These are phyloP conservation scores for Gadopsis marmoratus DNA, from an alignment of 2,797 vertebrate species.

Conservation along the genomic window DNA sequence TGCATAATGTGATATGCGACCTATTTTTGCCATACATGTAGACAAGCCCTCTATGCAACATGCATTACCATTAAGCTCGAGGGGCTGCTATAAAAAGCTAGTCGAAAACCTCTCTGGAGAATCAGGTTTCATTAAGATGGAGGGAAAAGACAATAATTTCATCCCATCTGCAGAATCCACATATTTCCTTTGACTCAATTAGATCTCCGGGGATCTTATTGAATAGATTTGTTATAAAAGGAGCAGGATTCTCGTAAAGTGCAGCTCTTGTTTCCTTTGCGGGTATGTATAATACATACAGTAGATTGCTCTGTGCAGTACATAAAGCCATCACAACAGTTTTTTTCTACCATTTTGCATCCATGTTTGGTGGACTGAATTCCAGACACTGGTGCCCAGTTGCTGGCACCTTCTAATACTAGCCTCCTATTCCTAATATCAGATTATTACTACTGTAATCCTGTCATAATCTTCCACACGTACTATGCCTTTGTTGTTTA, in stretches of 20 bases:
- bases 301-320: conserved; percentile 14
- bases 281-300: conserved; percentile 18
- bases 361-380: conserved; percentile 32
- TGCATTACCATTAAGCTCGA: conserved; percentile 66
- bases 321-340: conserved; percentile 15
- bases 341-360: conserved; percentile 28
- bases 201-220: conserved; percentile 58
- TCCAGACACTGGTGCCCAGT: conserved; percentile 37
- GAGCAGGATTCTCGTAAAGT: conserved; percentile 42
- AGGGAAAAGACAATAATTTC: conserved; percentile 66
- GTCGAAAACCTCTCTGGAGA: conserved; percentile 72
- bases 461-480: conserved; percentile 83
- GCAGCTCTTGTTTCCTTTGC: conserved; percentile 28
- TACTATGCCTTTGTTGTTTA: conserved; percentile 81
- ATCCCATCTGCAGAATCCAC: conserved; percentile 63
- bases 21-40: conserved; percentile 74
- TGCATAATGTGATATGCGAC: conserved; percentile 75
- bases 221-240: conserved; percentile 59
- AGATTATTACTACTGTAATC: conserved; percentile 80
- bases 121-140: conserved; percentile 73
- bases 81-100: conserved; percentile 72
- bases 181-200: conserved; percentile 66
- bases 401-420: conserved; percentile 64
- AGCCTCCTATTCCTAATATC: conserved; percentile 76
- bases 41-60: conserved; percentile 63